phyloP scores from a whole-genome alignment of 1,140 invertebrate species.

The Pectinophora gossypiella region DNA sequence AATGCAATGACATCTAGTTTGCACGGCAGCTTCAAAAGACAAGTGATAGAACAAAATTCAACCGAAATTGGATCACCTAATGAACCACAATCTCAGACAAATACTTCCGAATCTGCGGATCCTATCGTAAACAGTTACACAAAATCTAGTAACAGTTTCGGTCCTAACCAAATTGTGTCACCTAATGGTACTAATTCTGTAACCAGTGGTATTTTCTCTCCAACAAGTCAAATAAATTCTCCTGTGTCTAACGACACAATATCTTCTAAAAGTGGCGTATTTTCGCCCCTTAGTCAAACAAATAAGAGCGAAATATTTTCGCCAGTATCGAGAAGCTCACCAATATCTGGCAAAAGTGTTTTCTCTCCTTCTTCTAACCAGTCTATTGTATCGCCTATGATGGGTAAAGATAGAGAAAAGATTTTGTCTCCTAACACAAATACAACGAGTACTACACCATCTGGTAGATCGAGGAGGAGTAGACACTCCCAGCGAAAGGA shows the following conservation, averaged over 20 bases:
- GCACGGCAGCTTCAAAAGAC: constrained; percentile 70
- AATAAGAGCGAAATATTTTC: constrained; percentile 73
- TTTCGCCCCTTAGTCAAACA: constrained; percentile 70
- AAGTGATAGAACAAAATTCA: constrained; percentile 52
- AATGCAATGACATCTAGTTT: constrained; percentile 68
- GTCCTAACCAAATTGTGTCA: constrained; percentile 72
- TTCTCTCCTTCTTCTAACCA: constrained; percentile 69
- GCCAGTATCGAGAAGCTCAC: constrained; percentile 66
- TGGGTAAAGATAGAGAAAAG: constrained; percentile 71
- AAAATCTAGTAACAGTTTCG: constrained; percentile 54
- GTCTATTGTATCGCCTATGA: constrained; percentile 70
- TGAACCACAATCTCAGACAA: constrained; percentile 59
- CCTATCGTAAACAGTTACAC: constrained; percentile 60
- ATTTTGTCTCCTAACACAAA: constrained; percentile 73
- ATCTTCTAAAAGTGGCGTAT: constrained; percentile 70
- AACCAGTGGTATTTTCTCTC: constrained; percentile 74
- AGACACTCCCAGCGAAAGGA: constrained; percentile 77
- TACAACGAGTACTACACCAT: constrained; percentile 69
- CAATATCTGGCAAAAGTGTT: constrained; percentile 61
- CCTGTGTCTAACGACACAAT: constrained; percentile 73
- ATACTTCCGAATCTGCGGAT: constrained; percentile 59
- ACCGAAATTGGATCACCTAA: constrained; percentile 57
- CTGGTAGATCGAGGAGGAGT: constrained; percentile 72
- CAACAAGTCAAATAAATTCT: constrained; percentile 73
- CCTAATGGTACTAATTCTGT: constrained; percentile 75